phyloP scores from a whole-genome alignment of 2,888 invertebrate species.

The Cremastinae sp. region DNA sequence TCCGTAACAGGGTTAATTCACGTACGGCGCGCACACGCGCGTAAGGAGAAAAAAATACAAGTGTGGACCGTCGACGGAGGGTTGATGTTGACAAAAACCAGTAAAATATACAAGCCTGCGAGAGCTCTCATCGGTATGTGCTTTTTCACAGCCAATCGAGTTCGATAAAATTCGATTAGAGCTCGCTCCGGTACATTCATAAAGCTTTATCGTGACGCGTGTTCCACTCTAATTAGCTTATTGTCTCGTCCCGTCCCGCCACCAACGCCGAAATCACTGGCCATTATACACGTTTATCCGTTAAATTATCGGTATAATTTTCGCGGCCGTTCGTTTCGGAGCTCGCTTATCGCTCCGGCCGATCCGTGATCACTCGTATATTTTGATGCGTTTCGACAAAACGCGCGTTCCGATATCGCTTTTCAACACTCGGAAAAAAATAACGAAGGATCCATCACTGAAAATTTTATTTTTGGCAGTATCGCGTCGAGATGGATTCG shows the following conservation, averaged over 20 bases:
- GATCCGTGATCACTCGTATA: too few relatives aligned
- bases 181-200: constrained; percentile 26
- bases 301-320: constrained; percentile 30
- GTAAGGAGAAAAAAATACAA: neutral
- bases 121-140: too few relatives aligned
- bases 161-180: constrained; percentile 49
- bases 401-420: too few relatives aligned
- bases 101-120: constrained; percentile 30
- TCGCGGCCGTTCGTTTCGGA: neutral
- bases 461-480: too few relatives aligned
- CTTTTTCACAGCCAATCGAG: constrained; percentile 54
- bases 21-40: neutral
- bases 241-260: constrained; percentile 4
- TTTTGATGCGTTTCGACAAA: too few relatives aligned
- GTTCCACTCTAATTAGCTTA: constrained; percentile 57
- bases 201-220: constrained; percentile 37
- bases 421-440: too few relatives aligned
- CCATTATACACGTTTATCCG: constrained; percentile 8
- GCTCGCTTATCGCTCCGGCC: neutral
- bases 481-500: too few relatives aligned
- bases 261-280: constrained; percentile 9
- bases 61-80: neutral
- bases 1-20: constrained; percentile 39
- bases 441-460: too few relatives aligned
- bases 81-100: constrained; percentile 19